Evolutionary conservation across 2,888 invertebrate genomes (phyloP).

Genomic region (Netelia virgata): DNA sequence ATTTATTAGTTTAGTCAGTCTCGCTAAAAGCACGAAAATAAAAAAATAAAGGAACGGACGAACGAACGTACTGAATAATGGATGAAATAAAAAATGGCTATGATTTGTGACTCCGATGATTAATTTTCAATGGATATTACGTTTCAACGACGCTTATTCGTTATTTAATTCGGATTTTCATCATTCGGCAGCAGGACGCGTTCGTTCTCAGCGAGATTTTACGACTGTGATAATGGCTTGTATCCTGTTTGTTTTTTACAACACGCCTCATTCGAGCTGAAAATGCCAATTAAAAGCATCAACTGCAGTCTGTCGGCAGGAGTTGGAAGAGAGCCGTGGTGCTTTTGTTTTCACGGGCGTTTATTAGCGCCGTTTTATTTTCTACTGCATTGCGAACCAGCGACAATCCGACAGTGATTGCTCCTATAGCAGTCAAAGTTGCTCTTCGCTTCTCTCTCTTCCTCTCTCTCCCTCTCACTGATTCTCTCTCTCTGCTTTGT

Average conservation of each 20-base stretch:
- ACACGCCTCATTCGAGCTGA: conserved; percentile 26
- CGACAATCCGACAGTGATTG: conserved; percentile 54
- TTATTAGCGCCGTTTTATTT: conserved; percentile 60
- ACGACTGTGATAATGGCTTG: background rate
- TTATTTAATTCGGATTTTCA: too few species aligned
- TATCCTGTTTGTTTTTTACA: conserved; percentile 17
- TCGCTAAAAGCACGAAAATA: conserved; percentile 10
- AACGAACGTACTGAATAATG: background rate
- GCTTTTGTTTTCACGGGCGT: conserved; percentile 61
- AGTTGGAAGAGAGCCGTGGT: conserved; percentile 42
- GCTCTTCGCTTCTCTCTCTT: conserved; percentile 17
- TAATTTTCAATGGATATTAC: too few species aligned
- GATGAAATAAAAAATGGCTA: background rate
- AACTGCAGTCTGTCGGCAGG: conserved; percentile 19
- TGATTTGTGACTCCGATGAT: background rate
- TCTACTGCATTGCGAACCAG: conserved; percentile 26
- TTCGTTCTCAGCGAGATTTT: too few species aligned
- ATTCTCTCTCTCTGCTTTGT: conserved; percentile 10
- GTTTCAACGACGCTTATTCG: too few species aligned
- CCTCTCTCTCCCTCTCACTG: background rate
- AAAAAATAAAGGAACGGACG: background rate
- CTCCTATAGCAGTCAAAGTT: conserved; percentile 68
- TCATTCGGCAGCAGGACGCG: too few species aligned
- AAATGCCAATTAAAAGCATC: conserved; percentile 52
- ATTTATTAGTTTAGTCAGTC: conserved; percentile 29